Evolutionary conservation across 1,140 invertebrate genomes (phyloP), one percentile per base, ranked within the genome.

Genomic region (Dryas iulia): DNA sequence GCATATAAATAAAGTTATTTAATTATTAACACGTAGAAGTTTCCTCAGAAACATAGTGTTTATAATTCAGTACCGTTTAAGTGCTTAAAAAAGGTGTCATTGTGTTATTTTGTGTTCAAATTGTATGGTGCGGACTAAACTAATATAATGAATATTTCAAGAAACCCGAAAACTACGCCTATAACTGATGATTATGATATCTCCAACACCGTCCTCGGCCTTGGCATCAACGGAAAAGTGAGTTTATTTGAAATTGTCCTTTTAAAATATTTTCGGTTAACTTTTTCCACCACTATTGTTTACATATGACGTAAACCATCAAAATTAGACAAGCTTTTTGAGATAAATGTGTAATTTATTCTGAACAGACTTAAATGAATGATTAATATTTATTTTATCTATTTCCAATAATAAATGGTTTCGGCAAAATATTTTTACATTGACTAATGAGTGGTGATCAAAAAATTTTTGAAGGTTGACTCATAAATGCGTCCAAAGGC

Each of bases 161-260:
- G 83, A 85, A 82, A 78, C 52, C 95, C 95, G 35, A 97, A 97
- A 93, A 94, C 94, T 64, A 95, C 94, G 31, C 94, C 96, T 18
- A 97, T 99, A 72, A 96, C 95, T 26, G 95, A 98, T 66, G 98
- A 99, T 90, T 99, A 99, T 87, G 95, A 96, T 85, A 97, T 99
- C 74, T 97, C 97, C n/a, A 96, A 96, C 81, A 97, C 95, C 59
- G 98, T 99, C 11, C 94, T 99, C 39, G 98, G 98, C n/a, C 94
- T 99, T 25, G 98, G 98, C 12, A 99, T 99, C 74, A 99, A 99
- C 90, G 98, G 98, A 33, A 99, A 99, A 94, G 97, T 97, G 47
- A 68, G 57, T 70, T 57, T 39, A 52, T 71, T 68, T 66, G 23
- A 62, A 35, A 59, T 66, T 52, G 64, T 66, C 73, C 28, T 58